Evolutionary conservation across 2,113 vertebrate genomes (phyloP).

Genomic region (Alethe diademata): DNA sequence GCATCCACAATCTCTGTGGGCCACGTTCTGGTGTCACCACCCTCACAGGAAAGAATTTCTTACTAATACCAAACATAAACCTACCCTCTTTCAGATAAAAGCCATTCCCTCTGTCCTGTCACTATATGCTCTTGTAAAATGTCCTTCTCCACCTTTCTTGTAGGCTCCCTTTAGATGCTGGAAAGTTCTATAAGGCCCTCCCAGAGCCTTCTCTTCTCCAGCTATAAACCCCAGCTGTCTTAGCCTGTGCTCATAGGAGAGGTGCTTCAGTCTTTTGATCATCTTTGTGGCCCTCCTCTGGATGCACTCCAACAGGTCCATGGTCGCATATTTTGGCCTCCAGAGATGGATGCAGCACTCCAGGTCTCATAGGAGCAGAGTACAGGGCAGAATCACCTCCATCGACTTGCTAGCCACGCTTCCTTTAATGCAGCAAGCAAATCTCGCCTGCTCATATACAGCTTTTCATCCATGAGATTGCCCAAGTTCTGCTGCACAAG

Average conservation of each 20-base stretch:
- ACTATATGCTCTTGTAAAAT: not conserved
- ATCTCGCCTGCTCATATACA: not conserved
- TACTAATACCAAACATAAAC: not conserved
- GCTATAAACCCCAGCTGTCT: not conserved
- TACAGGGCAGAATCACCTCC: not conserved
- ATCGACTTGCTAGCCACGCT: rapidly evolving
- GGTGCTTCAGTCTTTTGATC: not conserved
- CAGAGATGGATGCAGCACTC: no score
- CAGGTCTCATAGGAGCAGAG: not conserved
- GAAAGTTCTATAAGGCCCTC: not conserved
- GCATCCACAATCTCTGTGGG: not conserved
- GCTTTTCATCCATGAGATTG: not conserved
- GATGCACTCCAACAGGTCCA: not conserved
- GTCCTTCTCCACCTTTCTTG: not conserved
- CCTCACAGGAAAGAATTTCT: not conserved
- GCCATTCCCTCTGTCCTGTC: not conserved
- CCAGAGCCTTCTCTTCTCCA: not conserved
- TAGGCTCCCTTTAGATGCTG: not conserved
- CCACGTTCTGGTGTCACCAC: not conserved
- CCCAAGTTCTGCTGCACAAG: not conserved
- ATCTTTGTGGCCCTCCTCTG: not conserved
- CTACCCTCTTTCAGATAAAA: not conserved
- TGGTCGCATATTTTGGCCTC: rapidly evolving
- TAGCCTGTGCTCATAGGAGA: not conserved
- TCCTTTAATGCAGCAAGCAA: rapidly evolving